These are phyloP conservation scores for Parazoanthus darwini DNA, from an alignment of 92 coral and sea anemone species.

Conservation along the genomic window DNA sequence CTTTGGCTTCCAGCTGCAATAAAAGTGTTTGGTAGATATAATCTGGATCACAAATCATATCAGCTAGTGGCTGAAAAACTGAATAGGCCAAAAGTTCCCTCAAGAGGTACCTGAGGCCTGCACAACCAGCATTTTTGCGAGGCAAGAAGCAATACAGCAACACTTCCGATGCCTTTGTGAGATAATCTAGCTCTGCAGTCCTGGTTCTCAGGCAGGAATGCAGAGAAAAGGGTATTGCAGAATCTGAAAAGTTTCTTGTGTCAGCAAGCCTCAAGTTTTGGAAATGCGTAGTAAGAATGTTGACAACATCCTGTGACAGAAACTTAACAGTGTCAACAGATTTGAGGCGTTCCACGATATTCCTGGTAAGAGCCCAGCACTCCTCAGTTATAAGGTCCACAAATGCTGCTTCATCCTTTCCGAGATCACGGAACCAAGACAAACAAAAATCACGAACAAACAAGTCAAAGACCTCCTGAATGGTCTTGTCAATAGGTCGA, in stretches of 20 bases:
- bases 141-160: constrained; percentile 83
- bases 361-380: constrained; percentile 76
- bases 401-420: constrained; percentile 94
- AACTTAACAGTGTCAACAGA: constrained; percentile 91
- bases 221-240: constrained; percentile 82
- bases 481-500: constrained; percentile 85
- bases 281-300: constrained; percentile 86
- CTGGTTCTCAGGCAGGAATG: constrained; percentile 86
- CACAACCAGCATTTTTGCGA: constrained; percentile 70
- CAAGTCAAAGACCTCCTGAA: constrained; percentile 93
- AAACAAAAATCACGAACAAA: constrained; percentile 95
- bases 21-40: constrained; percentile 91
- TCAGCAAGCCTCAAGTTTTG: constrained; percentile 92
- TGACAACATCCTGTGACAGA: constrained; percentile 89
- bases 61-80: constrained; percentile 91
- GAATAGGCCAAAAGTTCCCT: constrained; percentile 91
- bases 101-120: constrained; percentile 76
- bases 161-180: constrained; percentile 84
- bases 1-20: constrained; percentile 85
- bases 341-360: constrained; percentile 76
- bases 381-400: constrained; percentile 91
- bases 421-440: constrained; percentile 92
- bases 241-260: constrained; percentile 69
- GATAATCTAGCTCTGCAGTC: constrained; percentile 76
- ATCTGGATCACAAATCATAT: constrained; percentile 96